Evolutionary conservation across 2,113 vertebrate species (phyloP).

Genomic region (Apeltes quadracus): DNA sequence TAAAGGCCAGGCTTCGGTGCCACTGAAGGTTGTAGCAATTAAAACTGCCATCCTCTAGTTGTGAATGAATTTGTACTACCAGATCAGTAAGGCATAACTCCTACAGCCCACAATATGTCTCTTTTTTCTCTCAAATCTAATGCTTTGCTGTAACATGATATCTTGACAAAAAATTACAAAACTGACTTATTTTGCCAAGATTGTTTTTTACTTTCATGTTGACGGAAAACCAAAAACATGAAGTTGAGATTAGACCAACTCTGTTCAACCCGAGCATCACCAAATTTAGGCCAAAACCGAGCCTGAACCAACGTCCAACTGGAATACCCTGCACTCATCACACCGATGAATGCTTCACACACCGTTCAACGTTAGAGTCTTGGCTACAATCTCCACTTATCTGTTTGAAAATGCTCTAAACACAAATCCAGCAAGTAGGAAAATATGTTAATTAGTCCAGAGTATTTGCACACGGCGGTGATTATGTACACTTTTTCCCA

Average conservation of each 20-base stretch:
- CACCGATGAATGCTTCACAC: too few species aligned
- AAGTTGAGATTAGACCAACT: neutral
- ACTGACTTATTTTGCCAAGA: neutral
- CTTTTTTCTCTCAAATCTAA: slow-evolving; percentile 35
- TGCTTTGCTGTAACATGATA: slow-evolving; percentile 36
- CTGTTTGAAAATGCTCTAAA: too few species aligned
- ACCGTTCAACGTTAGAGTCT: too few species aligned
- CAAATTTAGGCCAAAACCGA: too few species aligned
- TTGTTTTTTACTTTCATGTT: slow-evolving; percentile 30
- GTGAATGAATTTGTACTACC: slow-evolving; percentile 78
- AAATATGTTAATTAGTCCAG: too few species aligned
- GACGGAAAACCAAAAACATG: slow-evolving; percentile 6
- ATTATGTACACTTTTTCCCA: too few species aligned
- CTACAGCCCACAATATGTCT: slow-evolving; percentile 58
- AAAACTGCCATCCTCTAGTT: slow-evolving; percentile 76
- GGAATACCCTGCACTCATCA: too few species aligned
- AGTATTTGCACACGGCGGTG: too few species aligned
- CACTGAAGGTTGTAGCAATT: slow-evolving; percentile 77
- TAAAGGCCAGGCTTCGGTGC: slow-evolving; percentile 60
- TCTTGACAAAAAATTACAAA: slow-evolving; percentile 30
- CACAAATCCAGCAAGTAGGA: too few species aligned
- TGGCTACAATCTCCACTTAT: too few species aligned
- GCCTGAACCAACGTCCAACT: too few species aligned
- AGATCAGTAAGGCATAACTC: slow-evolving; percentile 68
- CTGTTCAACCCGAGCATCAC: too few species aligned